These are phyloP conservation scores for Yponomeuta sedellus DNA, from an alignment of 2,888 invertebrate species.

Conservation along the genomic window DNA sequence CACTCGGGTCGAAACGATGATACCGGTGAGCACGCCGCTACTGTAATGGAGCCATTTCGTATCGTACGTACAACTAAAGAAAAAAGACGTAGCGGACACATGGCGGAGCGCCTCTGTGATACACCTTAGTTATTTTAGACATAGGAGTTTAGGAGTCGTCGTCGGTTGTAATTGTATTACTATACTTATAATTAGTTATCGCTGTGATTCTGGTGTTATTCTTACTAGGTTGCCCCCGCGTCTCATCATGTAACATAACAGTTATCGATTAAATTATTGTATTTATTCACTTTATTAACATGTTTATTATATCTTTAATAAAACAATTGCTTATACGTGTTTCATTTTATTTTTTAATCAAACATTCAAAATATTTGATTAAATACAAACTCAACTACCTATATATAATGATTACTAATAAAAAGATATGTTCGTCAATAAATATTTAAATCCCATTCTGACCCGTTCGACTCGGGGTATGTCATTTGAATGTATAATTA, in stretches of 20 bases:
- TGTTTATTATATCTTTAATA: constrained; percentile 76
- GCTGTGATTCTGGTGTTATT: constrained; percentile 38
- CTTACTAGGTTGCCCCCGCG: constrained; percentile 47
- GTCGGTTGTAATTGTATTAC: constrained; percentile 40
- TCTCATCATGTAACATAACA: constrained; percentile 36
- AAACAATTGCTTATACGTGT: constrained; percentile 69
- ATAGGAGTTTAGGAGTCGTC: constrained; percentile 35
- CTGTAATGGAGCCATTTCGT: not conserved
- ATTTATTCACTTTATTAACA: constrained; percentile 75
- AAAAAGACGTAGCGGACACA: constrained; percentile 34
- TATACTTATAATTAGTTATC: constrained; percentile 17
- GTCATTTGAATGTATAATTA: constrained; percentile 36
- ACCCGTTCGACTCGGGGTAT: constrained; percentile 2
- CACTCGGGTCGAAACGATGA: no score
- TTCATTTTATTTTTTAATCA: not conserved
- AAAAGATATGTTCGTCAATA: no score
- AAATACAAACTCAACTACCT: not conserved
- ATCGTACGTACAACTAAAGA: not conserved
- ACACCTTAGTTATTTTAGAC: constrained; percentile 54
- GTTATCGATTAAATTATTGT: constrained; percentile 47
- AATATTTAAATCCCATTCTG: not conserved
- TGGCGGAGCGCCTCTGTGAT: constrained; percentile 65
- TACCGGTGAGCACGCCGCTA: no score
- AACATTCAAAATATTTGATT: no score
- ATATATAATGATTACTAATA: not conserved